A percentile compares a stretch with the other conserved stretches of the same genome.
Conservation (phyloP, 1,140 invertebrate species). For the Homarus americanus region DNA sequence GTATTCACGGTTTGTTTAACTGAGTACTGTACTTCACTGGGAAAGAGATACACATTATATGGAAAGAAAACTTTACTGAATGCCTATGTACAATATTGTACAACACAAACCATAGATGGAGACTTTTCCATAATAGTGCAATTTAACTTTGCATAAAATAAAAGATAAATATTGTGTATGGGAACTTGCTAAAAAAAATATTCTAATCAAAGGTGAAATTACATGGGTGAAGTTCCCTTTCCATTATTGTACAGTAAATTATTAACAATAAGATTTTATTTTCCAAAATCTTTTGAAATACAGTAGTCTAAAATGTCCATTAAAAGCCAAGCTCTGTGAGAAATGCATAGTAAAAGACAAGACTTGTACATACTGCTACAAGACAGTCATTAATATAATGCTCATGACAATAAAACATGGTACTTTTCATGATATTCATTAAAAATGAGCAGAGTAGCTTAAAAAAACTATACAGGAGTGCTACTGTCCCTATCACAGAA, state of each 20-base stretch:
- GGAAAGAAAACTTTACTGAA: conserved; percentile 73
- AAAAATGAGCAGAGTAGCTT: conserved; percentile 1
- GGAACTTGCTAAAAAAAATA: conserved; percentile 30
- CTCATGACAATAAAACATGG: conserved; percentile 11
- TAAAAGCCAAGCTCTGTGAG: conserved; percentile 67
- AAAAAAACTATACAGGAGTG: conserved; percentile 55
- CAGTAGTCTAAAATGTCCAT: conserved; percentile 64
- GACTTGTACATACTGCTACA: conserved; percentile 60
- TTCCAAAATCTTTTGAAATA: conserved; percentile 36
- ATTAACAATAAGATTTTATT: conserved; percentile 50
- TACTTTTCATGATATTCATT: conserved; percentile 37
- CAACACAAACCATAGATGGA: conserved; percentile 34
- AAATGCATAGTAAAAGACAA: conserved; percentile 69
- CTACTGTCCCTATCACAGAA: conserved; percentile 69
- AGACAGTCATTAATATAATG: conserved; percentile 23
- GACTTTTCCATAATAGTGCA: conserved; percentile 1
- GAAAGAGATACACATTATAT: conserved; percentile 43
- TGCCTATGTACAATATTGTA: conserved; percentile 66
- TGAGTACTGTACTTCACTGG: background rate
- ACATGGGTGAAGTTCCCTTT: conserved; percentile 62
- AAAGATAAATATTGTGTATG: conserved; percentile 8
- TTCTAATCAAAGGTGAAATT: conserved; percentile 17
- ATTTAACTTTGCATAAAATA: conserved; percentile 26
- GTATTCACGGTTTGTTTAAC: background rate
- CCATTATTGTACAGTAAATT: conserved; percentile 60